Evolutionary conservation across 2,888 invertebrate genomes (phyloP).

Genomic region (Leucoptera coffeella): DNA sequence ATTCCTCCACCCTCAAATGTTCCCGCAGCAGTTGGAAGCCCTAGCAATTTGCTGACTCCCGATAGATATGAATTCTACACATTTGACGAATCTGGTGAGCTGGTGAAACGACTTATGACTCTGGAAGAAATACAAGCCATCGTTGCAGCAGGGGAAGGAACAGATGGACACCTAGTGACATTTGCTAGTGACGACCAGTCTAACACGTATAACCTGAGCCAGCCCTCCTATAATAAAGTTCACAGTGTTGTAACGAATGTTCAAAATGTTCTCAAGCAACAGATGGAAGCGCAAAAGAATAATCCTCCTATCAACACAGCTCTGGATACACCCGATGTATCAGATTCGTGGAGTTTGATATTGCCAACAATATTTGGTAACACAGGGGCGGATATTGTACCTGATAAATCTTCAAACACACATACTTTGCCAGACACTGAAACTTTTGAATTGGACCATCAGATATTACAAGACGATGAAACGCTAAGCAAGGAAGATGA

Average conservation of each 20-base stretch:
- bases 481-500: constrained; percentile 23
- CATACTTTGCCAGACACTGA: constrained; percentile 38
- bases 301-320: constrained; percentile 33
- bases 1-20: constrained; percentile 55
- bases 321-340: constrained; percentile 66
- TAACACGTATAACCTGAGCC: constrained; percentile 39
- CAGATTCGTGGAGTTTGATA: constrained; percentile 75
- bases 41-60: constrained; percentile 71
- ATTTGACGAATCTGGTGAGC: constrained; percentile 76
- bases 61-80: constrained; percentile 85
- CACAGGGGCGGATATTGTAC: constrained; percentile 55
- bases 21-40: constrained; percentile 66
- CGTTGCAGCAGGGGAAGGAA: constrained; percentile 74
- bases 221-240: constrained; percentile 61
- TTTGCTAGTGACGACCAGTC: constrained; percentile 43
- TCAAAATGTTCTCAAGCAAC: constrained; percentile 75
- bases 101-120: constrained; percentile 79
- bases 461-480: constrained; percentile 16
- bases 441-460: constrained; percentile 20
- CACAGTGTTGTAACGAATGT: constrained; percentile 78
- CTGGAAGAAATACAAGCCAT: constrained; percentile 79
- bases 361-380: constrained; percentile 75
- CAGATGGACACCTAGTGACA: constrained; percentile 47
- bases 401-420: constrained; percentile 36
- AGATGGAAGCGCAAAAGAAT: constrained; percentile 61